Conservation (phyloP, 30 jellyfish, hydroid and myxozoan genomes). For the Cassiopea xamachana region DNA sequence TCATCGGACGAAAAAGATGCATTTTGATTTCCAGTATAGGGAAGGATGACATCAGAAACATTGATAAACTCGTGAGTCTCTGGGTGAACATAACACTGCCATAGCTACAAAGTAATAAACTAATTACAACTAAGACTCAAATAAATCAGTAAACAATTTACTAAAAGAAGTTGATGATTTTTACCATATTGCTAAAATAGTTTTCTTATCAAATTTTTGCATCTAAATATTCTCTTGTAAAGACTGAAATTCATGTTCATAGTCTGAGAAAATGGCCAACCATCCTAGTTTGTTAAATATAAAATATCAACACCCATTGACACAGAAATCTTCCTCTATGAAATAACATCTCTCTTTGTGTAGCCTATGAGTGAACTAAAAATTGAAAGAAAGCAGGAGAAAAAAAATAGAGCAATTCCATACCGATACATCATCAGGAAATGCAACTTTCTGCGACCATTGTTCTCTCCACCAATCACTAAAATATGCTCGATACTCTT, state of each 20-base stretch:
- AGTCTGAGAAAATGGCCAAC: too few relatives aligned
- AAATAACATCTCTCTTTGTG: neutral
- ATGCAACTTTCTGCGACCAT: slow-evolving; percentile 55
- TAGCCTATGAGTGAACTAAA: neutral
- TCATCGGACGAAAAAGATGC: slow-evolving; percentile 55
- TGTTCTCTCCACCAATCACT: slow-evolving; percentile 82
- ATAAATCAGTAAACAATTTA: too few relatives aligned
- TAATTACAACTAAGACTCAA: neutral
- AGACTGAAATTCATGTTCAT: too few relatives aligned
- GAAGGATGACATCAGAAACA: slow-evolving; percentile 44
- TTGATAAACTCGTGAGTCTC: slow-evolving; percentile 78
- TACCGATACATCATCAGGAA: slow-evolving; percentile 76
- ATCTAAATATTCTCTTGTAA: too few relatives aligned
- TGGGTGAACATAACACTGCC: slow-evolving; percentile 81
- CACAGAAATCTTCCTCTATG: neutral
- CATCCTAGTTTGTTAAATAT: too few relatives aligned
- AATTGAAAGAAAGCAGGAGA: neutral
- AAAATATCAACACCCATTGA: neutral
- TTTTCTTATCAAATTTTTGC: too few relatives aligned
- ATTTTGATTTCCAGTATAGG: slow-evolving; percentile 51
- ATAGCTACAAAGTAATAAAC: slow-evolving; percentile 27
- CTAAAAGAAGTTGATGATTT: too few relatives aligned
- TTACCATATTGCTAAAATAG: too few relatives aligned
- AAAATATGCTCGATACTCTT: slow-evolving; percentile 62
- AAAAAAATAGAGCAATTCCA: neutral